Evolutionary conservation across 2,888 invertebrate genomes (phyloP), one percentile per base, ranked within the genome.

Genomic region (Beris morrisii): DNA sequence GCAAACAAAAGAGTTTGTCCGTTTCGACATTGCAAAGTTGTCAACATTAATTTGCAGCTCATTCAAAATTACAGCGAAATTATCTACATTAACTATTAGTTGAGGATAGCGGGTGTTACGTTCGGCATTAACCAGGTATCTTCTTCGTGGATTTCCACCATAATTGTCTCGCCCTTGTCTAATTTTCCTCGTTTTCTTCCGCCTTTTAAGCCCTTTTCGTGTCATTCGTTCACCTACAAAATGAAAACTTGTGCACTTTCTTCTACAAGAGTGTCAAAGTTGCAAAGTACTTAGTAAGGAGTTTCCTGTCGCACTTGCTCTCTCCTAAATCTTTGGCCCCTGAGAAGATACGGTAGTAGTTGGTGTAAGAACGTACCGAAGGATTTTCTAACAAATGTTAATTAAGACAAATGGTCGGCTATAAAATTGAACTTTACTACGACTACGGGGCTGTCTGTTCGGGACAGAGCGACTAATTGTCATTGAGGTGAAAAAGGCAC

Each of bases 361-460:
- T 38, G 61, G 15, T 38, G 52, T 22, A 52, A 43, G 13, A 22
- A 43, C 50, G 11, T 22, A 38, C 50, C 50, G 50, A 61, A 61
- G 61, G 61, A 50, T 61, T 61, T 52, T 61, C 64, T 65, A 67
- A 61, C 65, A 65, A 67, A 67, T 67, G 67, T 58, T 67, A 67
- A 67, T 67, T 67, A 67, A 67, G 67, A 67, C 67, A 67, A 67
- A 67, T 67, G 65, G 65, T 67, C 59, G 61, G 54, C 65, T 65
- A 67, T 67, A 67, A 67, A 67, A 65, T 67, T 67, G 67, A 67
- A 67, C 67, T 67, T 67, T 15, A 61, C 50, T 61, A 52, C 52
- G 52, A 38, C 50, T 50, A 43, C 61, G 9, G 38, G 38, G 9
- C 38, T 38, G 28, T 38, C n/a, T 50, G 22, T 13, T 15, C 50